Evolutionary conservation across 2,888 invertebrate species (phyloP).

Genomic region (Colostygia pectinataria): DNA sequence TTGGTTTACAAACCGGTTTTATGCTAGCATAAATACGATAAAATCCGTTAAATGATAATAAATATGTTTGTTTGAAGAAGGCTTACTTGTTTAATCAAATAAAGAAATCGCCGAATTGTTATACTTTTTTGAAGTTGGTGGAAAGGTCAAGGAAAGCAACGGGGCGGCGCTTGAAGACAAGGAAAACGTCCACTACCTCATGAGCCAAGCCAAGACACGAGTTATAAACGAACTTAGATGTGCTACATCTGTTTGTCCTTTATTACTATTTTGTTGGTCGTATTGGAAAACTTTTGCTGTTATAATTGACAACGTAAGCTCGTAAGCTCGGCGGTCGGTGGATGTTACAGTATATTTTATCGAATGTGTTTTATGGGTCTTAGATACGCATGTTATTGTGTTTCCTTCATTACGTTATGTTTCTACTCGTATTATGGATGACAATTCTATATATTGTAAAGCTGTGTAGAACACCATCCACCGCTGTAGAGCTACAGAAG

Average conservation of each 20-base stretch:
- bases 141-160: background rate
- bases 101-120: background rate
- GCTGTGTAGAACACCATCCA: too few relatives aligned
- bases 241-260: slow-evolving; percentile 12
- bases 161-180: background rate
- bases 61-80: too few relatives aligned
- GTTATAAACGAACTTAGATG: slow-evolving; percentile 13
- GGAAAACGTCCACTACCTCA: slow-evolving; percentile 4
- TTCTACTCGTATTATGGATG: too few relatives aligned
- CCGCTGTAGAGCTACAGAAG: too few relatives aligned
- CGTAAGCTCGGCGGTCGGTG: background rate
- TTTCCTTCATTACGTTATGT: background rate
- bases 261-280: slow-evolving; percentile 9
- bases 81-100: too few relatives aligned
- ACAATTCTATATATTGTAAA: background rate
- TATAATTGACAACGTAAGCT: slow-evolving; percentile 22
- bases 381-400: background rate
- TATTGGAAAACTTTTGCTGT: slow-evolving; percentile 19
- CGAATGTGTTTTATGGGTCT: background rate
- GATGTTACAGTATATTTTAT: slow-evolving; percentile 1
- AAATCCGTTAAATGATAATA: too few relatives aligned
- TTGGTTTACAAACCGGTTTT: too few relatives aligned
- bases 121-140: background rate
- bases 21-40: too few relatives aligned
- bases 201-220: slow-evolving; percentile 7